Evolutionary conservation across 2,113 vertebrate genomes (phyloP).

Genomic region (Poecile atricapillus): DNA sequence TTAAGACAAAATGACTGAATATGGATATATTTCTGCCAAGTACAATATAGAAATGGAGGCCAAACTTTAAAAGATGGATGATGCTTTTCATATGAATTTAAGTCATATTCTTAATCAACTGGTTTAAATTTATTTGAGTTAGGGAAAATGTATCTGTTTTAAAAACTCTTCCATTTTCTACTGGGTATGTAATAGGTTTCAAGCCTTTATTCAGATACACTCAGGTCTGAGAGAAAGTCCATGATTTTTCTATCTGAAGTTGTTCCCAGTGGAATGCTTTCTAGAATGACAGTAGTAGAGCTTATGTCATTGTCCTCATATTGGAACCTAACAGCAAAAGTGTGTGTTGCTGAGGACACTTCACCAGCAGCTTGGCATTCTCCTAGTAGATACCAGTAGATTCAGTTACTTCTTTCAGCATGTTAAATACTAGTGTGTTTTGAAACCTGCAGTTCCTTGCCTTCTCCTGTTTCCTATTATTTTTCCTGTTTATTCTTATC

Average conservation of each 20-base stretch:
- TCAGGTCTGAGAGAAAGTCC: neutral
- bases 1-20: neutral
- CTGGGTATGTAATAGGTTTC: neutral
- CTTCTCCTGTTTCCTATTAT: neutral
- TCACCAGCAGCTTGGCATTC: neutral
- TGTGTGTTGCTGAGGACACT: neutral
- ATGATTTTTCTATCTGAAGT: neutral
- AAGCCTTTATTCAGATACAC: neutral
- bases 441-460: neutral
- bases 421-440: neutral
- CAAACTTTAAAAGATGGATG: neutral
- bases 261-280: neutral
- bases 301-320: neutral
- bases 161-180: neutral
- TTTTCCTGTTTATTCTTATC: neutral
- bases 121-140: neutral
- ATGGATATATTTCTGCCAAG: neutral
- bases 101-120: neutral
- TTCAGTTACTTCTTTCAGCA: neutral
- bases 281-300: neutral
- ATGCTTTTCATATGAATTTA: neutral
- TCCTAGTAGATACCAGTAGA: neutral
- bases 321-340: neutral
- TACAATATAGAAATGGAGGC: neutral
- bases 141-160: neutral